Base-by-base conservation (phyloP, 1,140 invertebrate genomes). In the Pachyrhynchus sulphureomaculatus region DNA sequence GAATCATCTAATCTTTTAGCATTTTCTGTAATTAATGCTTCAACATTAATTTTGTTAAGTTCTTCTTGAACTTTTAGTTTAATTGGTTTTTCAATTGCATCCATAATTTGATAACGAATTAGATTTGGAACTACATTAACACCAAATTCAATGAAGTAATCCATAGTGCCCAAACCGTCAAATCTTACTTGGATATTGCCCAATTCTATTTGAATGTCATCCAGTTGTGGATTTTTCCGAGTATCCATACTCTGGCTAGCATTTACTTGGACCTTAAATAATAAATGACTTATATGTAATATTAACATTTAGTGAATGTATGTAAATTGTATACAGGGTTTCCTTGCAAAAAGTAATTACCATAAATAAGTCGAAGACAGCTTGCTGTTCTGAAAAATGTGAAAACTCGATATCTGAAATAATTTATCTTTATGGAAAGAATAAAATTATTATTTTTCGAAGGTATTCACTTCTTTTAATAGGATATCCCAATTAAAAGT, bases 101-200 rank as follows among this genome's bases (percentile, higher is more conserved):
- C 88, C 82, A 91, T 88, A 61, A 93, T 91, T 77, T 92, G 89
- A 76, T 90, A 89, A 62, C 91, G 80, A 48, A 93, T 77, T 39
- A 93, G 75, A 80, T 93, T 93, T 1, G 91, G 90, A 36, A 92
- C 63, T 60, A 93, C 78, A 72, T 93, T 93, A 0, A 92, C 79
- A 1, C 78, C 81, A 53, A 89, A 86, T 77, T 93, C 91, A 37
- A 91, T 78, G 3, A 88, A 65, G 72, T 92, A 93, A 75, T 93
- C 91, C 12, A 90, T 39, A 0, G 89, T 91, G 32, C 91, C 90
- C 0, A 89, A 86, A 3, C 91, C 91, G 65, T 92, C 80, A 68
- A 83, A 84, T 26, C 86, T 75, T 32, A 90, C 79, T 76, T 91
- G 89, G 64, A 93, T 91, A 71, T 92, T 92, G 13, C 91, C 91